Percentiles rank a stretch among this genome's conserved stretches.
Evolutionary conservation across 2,113 vertebrate species (phyloP).

Genomic region (Ceyx melanurus): DNA sequence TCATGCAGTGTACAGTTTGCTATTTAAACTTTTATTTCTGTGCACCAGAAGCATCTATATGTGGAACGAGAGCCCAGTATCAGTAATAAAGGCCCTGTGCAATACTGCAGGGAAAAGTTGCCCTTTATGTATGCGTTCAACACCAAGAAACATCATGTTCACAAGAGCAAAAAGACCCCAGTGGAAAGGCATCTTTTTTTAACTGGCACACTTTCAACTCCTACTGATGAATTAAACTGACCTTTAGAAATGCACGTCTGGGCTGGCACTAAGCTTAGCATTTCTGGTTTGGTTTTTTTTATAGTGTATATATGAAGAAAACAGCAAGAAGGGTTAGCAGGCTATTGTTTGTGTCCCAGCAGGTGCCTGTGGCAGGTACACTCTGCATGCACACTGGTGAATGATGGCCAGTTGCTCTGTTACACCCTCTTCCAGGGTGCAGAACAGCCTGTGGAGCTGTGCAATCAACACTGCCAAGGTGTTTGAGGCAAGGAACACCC

Average conservation of each 20-base stretch:
- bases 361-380: not conserved
- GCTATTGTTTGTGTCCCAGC: constrained; percentile 3
- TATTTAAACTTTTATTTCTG: not conserved
- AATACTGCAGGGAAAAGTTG: not conserved
- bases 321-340: not conserved
- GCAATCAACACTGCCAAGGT: not conserved
- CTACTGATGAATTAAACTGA: constrained; percentile 46
- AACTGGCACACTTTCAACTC: constrained; percentile 21
- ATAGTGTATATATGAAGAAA: not conserved
- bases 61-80: not conserved
- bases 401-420: not conserved
- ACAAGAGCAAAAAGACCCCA: constrained; percentile 43
- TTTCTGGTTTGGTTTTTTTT: not conserved
- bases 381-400: not conserved
- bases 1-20: not conserved
- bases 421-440: not conserved
- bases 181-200: constrained; percentile 15
- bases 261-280: not conserved
- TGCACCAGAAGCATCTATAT: not conserved
- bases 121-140: constrained; percentile 11
- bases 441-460: not conserved
- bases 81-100: not conserved
- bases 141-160: constrained; percentile 11
- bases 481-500: not conserved
- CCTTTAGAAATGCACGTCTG: constrained; percentile 18